These are phyloP conservation scores for Noturus placidus DNA, from an alignment of 2,113 vertebrate species.

Conservation along the genomic window DNA sequence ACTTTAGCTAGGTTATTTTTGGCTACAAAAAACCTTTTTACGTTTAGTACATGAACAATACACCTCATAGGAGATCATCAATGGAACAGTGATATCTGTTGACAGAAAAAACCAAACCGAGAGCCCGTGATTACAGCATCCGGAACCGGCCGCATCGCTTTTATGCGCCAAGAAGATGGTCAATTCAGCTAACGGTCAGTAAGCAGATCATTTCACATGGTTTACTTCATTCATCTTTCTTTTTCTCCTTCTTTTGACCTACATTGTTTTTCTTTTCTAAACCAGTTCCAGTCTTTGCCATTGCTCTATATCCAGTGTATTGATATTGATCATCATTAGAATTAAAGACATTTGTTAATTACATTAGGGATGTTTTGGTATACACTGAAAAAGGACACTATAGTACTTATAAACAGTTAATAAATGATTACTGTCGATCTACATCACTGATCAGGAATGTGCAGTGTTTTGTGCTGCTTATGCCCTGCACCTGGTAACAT, in stretches of 20 bases:
- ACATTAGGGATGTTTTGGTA: background rate
- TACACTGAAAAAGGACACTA: background rate
- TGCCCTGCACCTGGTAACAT: background rate
- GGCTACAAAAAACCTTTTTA: slow-evolving; percentile 16
- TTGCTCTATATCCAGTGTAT: background rate
- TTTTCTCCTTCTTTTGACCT: background rate
- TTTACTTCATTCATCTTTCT: background rate
- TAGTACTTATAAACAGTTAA: background rate
- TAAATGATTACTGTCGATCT: background rate
- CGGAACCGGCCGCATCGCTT: slow-evolving; percentile 66
- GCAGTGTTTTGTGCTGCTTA: background rate
- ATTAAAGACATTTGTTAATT: slow-evolving; percentile 1
- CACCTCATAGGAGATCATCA: slow-evolving; percentile 28
- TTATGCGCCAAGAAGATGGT: slow-evolving; percentile 74
- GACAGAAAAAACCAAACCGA: slow-evolving; percentile 37
- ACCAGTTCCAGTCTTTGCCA: background rate
- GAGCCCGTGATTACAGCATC: slow-evolving; percentile 50
- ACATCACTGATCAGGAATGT: background rate
- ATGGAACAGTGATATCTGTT: slow-evolving; percentile 40
- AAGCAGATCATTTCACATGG: slow-evolving; percentile 48
- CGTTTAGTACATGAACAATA: slow-evolving; percentile 3
- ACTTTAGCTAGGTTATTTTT: slow-evolving; percentile 49
- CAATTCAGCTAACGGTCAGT: slow-evolving; percentile 66
- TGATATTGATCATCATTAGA: slow-evolving; percentile 29
- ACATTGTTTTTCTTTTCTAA: background rate